Percentiles rank a stretch among this genome's conserved stretches.
phyloP scores from a whole-genome alignment of 2,113 vertebrate species.

The Heterotilapia buettikoferi region DNA sequence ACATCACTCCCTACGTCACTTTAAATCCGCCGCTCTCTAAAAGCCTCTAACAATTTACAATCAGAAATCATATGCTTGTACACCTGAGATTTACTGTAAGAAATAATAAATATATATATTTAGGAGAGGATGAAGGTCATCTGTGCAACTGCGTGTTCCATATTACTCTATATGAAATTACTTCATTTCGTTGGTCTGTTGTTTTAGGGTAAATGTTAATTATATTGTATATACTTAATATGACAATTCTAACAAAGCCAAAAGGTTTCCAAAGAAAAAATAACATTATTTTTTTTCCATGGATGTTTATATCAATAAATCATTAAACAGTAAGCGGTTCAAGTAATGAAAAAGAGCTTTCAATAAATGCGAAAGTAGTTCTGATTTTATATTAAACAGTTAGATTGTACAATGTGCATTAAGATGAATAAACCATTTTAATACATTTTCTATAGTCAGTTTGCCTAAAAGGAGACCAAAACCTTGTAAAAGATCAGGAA shows the following conservation, averaged over 20 bases:
- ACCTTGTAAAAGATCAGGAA: neutral
- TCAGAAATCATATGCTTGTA: conserved; percentile 1
- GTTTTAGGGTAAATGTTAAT: neutral
- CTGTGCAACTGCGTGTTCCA: neutral
- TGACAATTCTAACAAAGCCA: neutral
- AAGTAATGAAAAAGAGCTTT: neutral
- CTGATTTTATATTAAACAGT: neutral
- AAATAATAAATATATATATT: neutral
- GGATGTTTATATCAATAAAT: neutral
- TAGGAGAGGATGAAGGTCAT: neutral
- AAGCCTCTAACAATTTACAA: conserved; percentile 18
- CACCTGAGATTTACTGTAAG: neutral
- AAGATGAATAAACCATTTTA: neutral
- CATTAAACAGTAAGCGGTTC: neutral
- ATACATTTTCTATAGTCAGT: neutral
- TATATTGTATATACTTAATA: neutral
- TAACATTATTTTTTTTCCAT: neutral
- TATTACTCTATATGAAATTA: neutral
- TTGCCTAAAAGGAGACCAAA: neutral
- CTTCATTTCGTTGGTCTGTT: neutral
- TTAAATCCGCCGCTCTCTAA: neutral
- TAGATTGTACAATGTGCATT: neutral
- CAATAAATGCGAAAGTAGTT: neutral
- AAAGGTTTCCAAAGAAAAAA: neutral
- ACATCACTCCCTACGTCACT: neutral